Base-by-base conservation (phyloP, 2,113 vertebrate genomes). In the Origma solitaria region DNA sequence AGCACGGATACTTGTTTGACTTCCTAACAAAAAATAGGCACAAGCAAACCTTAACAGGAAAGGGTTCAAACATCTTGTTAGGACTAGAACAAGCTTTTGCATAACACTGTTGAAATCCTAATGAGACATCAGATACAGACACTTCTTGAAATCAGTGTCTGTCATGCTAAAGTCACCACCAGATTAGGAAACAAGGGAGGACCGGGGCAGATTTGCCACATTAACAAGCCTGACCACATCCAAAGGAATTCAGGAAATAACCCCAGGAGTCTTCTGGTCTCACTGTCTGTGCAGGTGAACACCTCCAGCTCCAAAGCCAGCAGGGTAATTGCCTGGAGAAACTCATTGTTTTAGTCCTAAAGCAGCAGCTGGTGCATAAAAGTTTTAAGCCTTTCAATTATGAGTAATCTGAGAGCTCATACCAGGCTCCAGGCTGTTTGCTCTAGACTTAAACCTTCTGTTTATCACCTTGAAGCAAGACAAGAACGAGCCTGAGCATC, bases 401-500 rank as follows among this genome's bases (percentile, higher is more conserved):
- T 90, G 93, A 95, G 66, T 92, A 79, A 96, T 50, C 51, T 11
- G 58, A 90, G 83, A 90, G 68, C 87, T 27, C 71, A 62, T 7
- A 89, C 79, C 82, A 83, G 88, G 87, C 44, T 82, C 38, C 68
- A 95, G 87, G 70, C 60, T 93, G 85, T 69, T 91, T 62, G 68
- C 64, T 77, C 16, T 25, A 44, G 58, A 61, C 66, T 88, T 47
- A 58, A 93, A 82, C 56, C 75, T 88, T 77, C 78, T 95, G 86
- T 88, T 97, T 96, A 62, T 66, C 90, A 70, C 79, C 82, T 88
- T n/a, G 18, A 47, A 33, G 15, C 35, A 40, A 95, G 88, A 6
- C 86, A 93, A 75, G 92, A 86, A 82, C 1, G 64, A 92, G 88
- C 86, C 86, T 73, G 71, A 92, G 76, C 94, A 95, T 76, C 95